A percentile compares a stretch with the other conserved stretches of the same genome.
These are phyloP conservation scores for Halcyon smyrnensis DNA, from an alignment of 2,797 vertebrate species.

Conservation along the genomic window DNA sequence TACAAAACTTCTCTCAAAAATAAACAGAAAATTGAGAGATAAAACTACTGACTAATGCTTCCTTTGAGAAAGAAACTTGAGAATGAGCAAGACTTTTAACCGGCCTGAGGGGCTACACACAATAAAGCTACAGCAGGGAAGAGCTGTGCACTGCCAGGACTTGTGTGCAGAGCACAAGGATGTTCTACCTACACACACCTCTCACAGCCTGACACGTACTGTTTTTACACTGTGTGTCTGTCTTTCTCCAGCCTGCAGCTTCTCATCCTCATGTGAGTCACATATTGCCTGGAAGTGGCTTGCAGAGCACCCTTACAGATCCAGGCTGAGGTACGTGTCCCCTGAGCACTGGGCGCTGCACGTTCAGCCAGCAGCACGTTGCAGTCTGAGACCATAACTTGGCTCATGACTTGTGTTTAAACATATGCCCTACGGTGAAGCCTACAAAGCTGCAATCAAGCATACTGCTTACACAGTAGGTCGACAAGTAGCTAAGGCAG, in stretches of 20 bases:
- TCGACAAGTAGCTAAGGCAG: background rate
- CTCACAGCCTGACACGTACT: background rate
- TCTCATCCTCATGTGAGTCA: accelerated
- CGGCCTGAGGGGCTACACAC: background rate
- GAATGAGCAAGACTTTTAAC: background rate
- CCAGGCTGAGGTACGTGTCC: background rate
- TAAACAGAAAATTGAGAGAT: constrained; percentile 55
- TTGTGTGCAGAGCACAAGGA: background rate
- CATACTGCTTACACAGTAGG: constrained; percentile 48
- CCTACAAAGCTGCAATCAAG: constrained; percentile 31
- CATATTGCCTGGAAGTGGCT: background rate
- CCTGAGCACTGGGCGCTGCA: accelerated
- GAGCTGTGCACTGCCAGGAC: background rate
- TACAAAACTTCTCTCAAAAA: constrained; percentile 53
- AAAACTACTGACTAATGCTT: constrained; percentile 38
- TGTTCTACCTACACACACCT: background rate
- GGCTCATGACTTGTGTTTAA: background rate
- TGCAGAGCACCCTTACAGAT: background rate
- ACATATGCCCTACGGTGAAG: background rate
- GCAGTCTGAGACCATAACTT: background rate
- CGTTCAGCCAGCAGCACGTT: background rate
- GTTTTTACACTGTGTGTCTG: background rate
- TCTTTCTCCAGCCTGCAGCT: background rate
- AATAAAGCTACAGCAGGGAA: background rate
- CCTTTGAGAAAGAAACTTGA: constrained; percentile 50